Percentiles rank a stretch among this genome's conserved stretches.
phyloP scores from a whole-genome alignment of 2,113 vertebrate species.

The Grantiella picta region DNA sequence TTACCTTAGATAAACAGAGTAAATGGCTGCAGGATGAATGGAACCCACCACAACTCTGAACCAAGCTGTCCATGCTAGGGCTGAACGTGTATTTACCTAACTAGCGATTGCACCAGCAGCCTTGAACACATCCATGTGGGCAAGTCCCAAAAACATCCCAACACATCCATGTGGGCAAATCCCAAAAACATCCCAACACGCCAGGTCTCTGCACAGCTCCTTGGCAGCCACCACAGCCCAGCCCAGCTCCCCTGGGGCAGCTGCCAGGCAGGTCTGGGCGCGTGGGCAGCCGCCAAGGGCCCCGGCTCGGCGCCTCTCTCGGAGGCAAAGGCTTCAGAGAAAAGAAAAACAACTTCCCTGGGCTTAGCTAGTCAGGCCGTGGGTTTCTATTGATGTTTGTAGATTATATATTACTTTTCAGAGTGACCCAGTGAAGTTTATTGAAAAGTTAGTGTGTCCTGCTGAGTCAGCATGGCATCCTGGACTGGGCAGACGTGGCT shows the following conservation, averaged over 20 bases:
- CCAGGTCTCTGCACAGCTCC: fast-evolving
- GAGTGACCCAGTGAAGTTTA: neutral
- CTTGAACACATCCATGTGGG: neutral
- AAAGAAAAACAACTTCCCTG: neutral
- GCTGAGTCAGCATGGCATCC: neutral
- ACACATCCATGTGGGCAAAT: fast-evolving
- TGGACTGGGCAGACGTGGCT: neutral
- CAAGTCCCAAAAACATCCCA: neutral
- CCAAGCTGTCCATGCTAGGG: neutral
- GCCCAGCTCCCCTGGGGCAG: fast-evolving
- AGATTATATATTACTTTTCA: neutral
- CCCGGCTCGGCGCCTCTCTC: fast-evolving
- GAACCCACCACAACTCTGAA: neutral
- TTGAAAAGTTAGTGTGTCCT: neutral
- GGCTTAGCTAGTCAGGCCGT: neutral
- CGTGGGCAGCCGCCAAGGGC: fast-evolving
- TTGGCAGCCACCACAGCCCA: neutral
- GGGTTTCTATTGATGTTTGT: neutral
- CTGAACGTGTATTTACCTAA: neutral
- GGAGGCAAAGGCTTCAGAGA: neutral
- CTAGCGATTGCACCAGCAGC: fast-evolving
- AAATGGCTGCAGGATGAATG: neutral
- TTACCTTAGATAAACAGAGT: neutral
- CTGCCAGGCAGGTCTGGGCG: neutral
- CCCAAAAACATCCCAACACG: neutral